phyloP scores from a whole-genome alignment of 2,888 invertebrate species.

The Lasioglossum marginatum region DNA sequence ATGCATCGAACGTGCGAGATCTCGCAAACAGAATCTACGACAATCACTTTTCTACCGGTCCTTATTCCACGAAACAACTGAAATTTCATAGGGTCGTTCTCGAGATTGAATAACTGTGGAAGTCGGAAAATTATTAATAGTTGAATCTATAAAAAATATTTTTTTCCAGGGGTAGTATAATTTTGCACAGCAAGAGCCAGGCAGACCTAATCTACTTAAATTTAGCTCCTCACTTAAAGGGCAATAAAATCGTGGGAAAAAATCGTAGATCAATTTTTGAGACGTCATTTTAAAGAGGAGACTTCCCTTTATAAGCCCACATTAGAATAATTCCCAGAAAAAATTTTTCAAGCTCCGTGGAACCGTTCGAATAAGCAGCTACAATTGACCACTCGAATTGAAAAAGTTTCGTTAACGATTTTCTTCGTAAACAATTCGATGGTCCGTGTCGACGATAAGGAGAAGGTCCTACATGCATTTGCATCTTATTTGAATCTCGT shows the following conservation, averaged over 20 bases:
- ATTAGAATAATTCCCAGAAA: background rate
- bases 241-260: background rate
- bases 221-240: background rate
- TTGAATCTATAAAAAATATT: too few relatives aligned
- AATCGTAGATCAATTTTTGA: background rate
- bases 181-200: too few relatives aligned
- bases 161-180: too few relatives aligned
- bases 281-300: background rate
- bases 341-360: background rate
- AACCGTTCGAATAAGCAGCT: background rate
- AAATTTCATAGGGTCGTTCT: background rate
- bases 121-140: background rate
- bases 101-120: background rate
- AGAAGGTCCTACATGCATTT: background rate
- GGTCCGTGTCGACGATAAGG: background rate
- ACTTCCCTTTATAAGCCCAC: background rate
- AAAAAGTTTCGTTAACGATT: background rate
- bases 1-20: slow-evolving; percentile 75
- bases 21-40: slow-evolving; percentile 69
- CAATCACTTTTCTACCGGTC: slow-evolving; percentile 59
- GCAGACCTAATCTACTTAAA: background rate
- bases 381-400: background rate
- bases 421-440: background rate
- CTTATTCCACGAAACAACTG: background rate
- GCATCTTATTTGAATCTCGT: slow-evolving; percentile 3